A percentile compares a stretch with the other conserved stretches of the same genome.
Evolutionary conservation across 1,140 invertebrate species (phyloP).

Genomic region (Bursaphelenchus mucronatus): DNA sequence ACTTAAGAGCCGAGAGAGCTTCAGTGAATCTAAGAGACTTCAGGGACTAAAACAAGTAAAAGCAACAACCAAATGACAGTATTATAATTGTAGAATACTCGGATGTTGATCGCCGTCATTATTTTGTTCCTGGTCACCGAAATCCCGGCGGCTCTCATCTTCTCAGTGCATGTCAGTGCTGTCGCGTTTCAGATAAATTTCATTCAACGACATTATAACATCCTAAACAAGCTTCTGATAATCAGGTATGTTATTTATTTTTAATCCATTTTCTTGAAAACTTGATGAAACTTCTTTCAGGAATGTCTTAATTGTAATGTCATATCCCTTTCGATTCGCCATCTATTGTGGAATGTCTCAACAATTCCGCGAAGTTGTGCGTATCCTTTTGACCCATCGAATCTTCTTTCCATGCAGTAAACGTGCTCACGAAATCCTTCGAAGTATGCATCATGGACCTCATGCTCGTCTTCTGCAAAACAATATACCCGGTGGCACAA

Average conservation of each 20-base stretch:
- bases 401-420: conserved; percentile 27
- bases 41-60: conserved; percentile 55
- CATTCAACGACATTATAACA: conserved; percentile 46
- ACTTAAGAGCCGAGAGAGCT: conserved; percentile 12
- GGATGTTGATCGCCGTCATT: conserved; percentile 56
- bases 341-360: conserved; percentile 58
- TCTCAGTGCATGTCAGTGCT: conserved; percentile 49
- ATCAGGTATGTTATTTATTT: conserved; percentile 43
- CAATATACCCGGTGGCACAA: not conserved
- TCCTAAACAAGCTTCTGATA: conserved; percentile 56
- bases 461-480: conserved; percentile 1
- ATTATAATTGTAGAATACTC: conserved; percentile 42
- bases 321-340: conserved; percentile 56
- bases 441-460: conserved; percentile 1
- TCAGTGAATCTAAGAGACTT: conserved; percentile 54
- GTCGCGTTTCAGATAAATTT: conserved; percentile 49
- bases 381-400: conserved; percentile 31
- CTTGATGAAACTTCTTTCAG: conserved; percentile 29
- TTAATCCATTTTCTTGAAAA: not conserved
- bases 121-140: conserved; percentile 54
- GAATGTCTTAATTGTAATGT: conserved; percentile 56
- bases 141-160: conserved; percentile 57
- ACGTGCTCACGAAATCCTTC: conserved; percentile 9
- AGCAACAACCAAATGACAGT: conserved; percentile 19
- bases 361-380: conserved; percentile 54